Conservation (phyloP, 1,140 invertebrate species). For the Aphaenogaster rudis region DNA sequence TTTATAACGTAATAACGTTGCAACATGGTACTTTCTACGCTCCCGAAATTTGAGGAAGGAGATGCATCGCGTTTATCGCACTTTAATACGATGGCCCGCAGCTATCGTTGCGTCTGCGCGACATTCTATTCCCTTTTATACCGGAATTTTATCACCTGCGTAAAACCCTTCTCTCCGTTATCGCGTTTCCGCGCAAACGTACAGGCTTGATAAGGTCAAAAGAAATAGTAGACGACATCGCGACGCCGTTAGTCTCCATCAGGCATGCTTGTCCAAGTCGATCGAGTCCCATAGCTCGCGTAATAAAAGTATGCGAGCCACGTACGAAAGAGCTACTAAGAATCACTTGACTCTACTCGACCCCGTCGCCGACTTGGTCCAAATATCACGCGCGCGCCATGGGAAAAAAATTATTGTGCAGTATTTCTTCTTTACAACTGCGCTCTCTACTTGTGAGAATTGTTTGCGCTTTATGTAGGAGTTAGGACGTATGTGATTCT, state of each 20-base stretch:
- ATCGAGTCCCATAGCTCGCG: slow-evolving; percentile 55
- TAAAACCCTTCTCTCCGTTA: slow-evolving; percentile 26
- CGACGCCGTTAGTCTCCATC: slow-evolving; percentile 32
- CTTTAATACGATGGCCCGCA: slow-evolving; percentile 13
- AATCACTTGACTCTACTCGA: slow-evolving; percentile 60
- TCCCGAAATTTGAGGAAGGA: slow-evolving; percentile 28
- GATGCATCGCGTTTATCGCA: slow-evolving; percentile 44
- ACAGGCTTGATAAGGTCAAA: slow-evolving; percentile 61
- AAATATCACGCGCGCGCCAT: slow-evolving; percentile 34
- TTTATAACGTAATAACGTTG: not conserved
- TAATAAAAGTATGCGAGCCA: slow-evolving; percentile 58
- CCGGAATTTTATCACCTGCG: slow-evolving; percentile 62
- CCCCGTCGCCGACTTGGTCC: slow-evolving; percentile 42
- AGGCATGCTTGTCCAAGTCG: slow-evolving; percentile 19
- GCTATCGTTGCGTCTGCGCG: slow-evolving; percentile 38
- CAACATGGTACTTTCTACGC: not conserved
- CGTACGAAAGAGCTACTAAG: slow-evolving; percentile 38
- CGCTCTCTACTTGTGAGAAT: slow-evolving; percentile 19
- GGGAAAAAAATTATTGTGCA: slow-evolving; percentile 24
- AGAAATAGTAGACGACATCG: slow-evolving; percentile 31
- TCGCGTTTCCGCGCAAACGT: slow-evolving; percentile 62
- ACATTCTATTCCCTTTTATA: slow-evolving; percentile 67
- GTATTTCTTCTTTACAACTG: slow-evolving; percentile 34
- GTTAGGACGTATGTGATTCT: not conserved
- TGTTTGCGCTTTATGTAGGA: not conserved